Conservation (phyloP, 2,113 vertebrate genomes). For the Gnathonemus echidnorhynchus region DNA sequence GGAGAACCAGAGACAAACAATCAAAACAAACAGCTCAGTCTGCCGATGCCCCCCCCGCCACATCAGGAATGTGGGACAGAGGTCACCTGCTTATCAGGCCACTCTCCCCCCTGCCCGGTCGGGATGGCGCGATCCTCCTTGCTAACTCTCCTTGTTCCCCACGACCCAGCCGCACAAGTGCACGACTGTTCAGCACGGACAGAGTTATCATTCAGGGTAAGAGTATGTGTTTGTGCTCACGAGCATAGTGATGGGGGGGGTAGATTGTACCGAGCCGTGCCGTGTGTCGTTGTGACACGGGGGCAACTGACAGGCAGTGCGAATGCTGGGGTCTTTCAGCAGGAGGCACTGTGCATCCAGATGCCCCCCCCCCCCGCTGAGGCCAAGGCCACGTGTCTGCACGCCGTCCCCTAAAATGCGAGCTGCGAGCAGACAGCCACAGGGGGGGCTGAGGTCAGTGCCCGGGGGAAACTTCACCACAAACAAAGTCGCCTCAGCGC, state of each 20-base stretch:
- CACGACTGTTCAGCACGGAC: background rate
- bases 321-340: background rate
- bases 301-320: background rate
- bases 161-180: background rate
- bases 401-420: background rate
- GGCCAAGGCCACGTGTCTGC: background rate
- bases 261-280: background rate
- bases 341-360: background rate
- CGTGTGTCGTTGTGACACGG: background rate
- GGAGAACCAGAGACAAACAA: constrained; percentile 15
- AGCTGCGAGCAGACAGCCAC: background rate
- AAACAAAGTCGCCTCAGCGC: background rate
- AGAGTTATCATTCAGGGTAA: background rate
- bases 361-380: background rate
- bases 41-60: constrained; percentile 30
- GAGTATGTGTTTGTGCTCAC: background rate
- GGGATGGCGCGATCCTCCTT: background rate
- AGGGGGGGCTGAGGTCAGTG: background rate
- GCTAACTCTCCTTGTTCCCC: background rate
- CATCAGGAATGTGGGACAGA: constrained; percentile 48
- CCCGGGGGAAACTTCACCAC: background rate
- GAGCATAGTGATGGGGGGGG: background rate
- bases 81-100: constrained; percentile 28
- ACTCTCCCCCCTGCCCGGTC: background rate
- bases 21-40: constrained; percentile 13